Evolutionary conservation across 23 tunicate genomes (phyloP).

Genomic region (Halocynthia aurantium): DNA sequence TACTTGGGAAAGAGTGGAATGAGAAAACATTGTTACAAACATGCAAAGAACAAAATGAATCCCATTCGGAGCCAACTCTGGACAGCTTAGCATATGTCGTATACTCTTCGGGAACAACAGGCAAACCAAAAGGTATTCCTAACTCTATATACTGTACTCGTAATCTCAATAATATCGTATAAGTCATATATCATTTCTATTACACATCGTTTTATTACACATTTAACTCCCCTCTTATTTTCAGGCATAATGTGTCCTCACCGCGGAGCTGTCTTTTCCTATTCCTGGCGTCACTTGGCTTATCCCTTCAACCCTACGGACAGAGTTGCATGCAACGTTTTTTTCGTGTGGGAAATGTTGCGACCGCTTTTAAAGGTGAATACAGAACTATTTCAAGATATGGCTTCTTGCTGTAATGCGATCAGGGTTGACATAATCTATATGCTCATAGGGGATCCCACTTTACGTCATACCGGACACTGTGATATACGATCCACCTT

Average conservation of each 20-base stretch:
- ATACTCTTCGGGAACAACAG: constrained; percentile 93
- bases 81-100: constrained; percentile 69
- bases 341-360: constrained; percentile 90
- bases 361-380: constrained; percentile 75
- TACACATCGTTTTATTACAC: not conserved
- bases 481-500: constrained; percentile 78
- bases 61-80: constrained; percentile 15
- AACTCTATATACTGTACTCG: too few relatives aligned
- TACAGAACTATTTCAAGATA: not conserved
- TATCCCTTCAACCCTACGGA: constrained; percentile 52
- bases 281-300: constrained; percentile 71
- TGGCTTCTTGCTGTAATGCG: not conserved
- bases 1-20: not conserved
- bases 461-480: constrained; percentile 82
- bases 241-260: constrained; percentile 92
- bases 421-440: not conserved
- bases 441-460: constrained; percentile 49
- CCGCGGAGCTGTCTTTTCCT: constrained; percentile 81
- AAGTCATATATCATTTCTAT: not conserved
- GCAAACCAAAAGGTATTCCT: constrained; percentile 81
- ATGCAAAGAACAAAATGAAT: not conserved
- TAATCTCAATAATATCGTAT: too few relatives aligned
- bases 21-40: not conserved
- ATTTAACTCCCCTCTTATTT: not conserved
- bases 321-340: constrained; percentile 88